Evolutionary conservation across 2,797 vertebrate genomes (phyloP), one percentile per base, ranked within the genome.

Genomic region (Takifugu rubripes): DNA sequence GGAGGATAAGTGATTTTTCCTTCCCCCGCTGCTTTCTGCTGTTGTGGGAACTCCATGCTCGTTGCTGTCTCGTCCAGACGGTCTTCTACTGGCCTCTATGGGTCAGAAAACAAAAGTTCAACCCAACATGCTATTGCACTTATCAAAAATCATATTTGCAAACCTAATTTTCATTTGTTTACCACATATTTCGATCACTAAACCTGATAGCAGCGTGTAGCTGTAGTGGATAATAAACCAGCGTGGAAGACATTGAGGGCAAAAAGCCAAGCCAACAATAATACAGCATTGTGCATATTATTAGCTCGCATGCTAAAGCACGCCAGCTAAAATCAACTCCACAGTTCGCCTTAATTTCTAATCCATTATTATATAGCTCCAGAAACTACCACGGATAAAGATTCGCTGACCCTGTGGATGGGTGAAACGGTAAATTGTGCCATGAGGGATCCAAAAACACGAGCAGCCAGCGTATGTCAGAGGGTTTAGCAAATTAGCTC

Each of bases 21-120:
- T 44, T 98, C 97, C 77, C 78, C 90, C 62, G 87, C 82, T 66
- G 92, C 81, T 86, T 91, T 92, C 84, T 91, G 95, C 84, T 94
- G 96, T 83, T 94, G 81, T 82, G 94, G 90, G 89, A 98, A 98
- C 90, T 98, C 97, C 97, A 99, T 99, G 90, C 93, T 95, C 83
- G 90, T 90, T 89, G 90, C 88, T 90, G 91, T 92, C 72, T 76
- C 79, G 84, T 89, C 88, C 94, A 86, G 91, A 92, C 89, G 68
- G 91, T 97, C 94, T 94, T 96, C 94, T 98, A 98, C 95, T 94
- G 97, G 95, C 96, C 97, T 97, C 97, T 99, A 95, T 95, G 91
- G 96, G 96, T 92, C 92, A 94, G 88, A 96, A 96, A 97, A 96
- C 93, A 95, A 94, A 94, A 96, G 93, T 97, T 97, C 95, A 98